Evolutionary conservation across 1,140 invertebrate species (phyloP), one percentile per base, ranked within the genome.

Genomic region (Trypoxylus dichotomus): DNA sequence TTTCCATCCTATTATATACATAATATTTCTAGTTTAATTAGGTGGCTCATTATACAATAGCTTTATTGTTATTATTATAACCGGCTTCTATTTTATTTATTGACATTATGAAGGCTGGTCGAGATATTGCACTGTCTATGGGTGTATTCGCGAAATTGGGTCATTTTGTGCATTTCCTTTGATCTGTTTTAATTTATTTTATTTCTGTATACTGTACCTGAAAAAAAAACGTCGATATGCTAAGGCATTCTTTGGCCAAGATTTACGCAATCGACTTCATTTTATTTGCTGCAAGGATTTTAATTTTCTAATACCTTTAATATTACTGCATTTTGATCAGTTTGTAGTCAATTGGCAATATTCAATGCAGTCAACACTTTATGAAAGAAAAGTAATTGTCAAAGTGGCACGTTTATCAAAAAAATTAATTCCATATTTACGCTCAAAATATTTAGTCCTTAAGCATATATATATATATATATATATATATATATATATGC

Each of bases 281-380:
- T 5, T 37, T 98, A 83, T 95, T 98, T 87, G 91, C 88, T 15
- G 95, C 95, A 74, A 96, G 96, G 47, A 90, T 95, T 76, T 98
- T 58, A 98, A 98, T 87, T 96, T 95, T 82, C 91, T 98, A 89
- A 97, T 98, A 94, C 93, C 96, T 32, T 88, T 98, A 79, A 95
- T 95, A 77, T 95, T 91, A 88, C 96, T 32, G 32, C 7, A 32
- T 32, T 32, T 32, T 32, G 2, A 32, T 32, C 32, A 32, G 32
- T 32, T 32, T 32, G 32, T 3, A 32, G 7, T 37, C 10, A 37
- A 37, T 37, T 37, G 10, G 5, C 10, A 37, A 8, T 8, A 37
- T 37, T 37, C 32, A 37, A 37, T 37, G 5, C 32, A 37, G 32
- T 37, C 32, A 37, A 37, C 10, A 37, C 5, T 37, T 37, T 1